A percentile compares a stretch with the other conserved stretches of the same genome.
Evolutionary conservation across 2,797 vertebrate species (phyloP).

Genomic region (Choloepus didactylus): DNA sequence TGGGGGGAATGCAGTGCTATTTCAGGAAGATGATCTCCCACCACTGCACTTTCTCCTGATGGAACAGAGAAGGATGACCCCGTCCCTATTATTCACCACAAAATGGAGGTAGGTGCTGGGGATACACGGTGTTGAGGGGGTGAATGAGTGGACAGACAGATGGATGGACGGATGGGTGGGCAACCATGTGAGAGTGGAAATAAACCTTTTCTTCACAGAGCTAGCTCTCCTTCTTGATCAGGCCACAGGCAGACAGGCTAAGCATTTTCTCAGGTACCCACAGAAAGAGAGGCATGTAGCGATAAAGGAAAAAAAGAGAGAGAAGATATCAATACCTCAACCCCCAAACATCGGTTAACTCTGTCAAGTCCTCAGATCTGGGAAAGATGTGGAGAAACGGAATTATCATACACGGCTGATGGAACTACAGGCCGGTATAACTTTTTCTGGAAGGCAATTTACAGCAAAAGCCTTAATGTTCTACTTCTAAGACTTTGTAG

Average conservation of each 20-base stretch:
- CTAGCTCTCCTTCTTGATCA: constrained; percentile 73
- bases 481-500: neutral
- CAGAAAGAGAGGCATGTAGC: constrained; percentile 73
- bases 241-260: constrained; percentile 75
- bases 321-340: constrained; percentile 47
- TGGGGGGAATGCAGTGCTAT: neutral
- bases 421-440: too few species aligned
- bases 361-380: neutral
- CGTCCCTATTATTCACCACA: neutral
- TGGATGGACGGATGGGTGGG: constrained; percentile 6
- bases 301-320: constrained; percentile 65
- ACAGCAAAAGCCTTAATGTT: neutral
- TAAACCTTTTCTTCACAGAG: constrained; percentile 81
- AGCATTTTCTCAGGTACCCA: constrained; percentile 78
- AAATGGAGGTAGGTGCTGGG: neutral
- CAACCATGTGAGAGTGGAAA: constrained; percentile 54
- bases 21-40: neutral
- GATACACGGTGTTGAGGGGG: neutral
- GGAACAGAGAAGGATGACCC: neutral
- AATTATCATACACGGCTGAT: neutral
- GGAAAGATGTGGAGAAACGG: neutral
- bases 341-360: neutral
- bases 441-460: neutral
- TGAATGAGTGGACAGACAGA: constrained; percentile 13
- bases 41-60: neutral